These are phyloP conservation scores for Laupala kohalensis DNA, from an alignment of 1,140 invertebrate species.

Conservation along the genomic window DNA sequence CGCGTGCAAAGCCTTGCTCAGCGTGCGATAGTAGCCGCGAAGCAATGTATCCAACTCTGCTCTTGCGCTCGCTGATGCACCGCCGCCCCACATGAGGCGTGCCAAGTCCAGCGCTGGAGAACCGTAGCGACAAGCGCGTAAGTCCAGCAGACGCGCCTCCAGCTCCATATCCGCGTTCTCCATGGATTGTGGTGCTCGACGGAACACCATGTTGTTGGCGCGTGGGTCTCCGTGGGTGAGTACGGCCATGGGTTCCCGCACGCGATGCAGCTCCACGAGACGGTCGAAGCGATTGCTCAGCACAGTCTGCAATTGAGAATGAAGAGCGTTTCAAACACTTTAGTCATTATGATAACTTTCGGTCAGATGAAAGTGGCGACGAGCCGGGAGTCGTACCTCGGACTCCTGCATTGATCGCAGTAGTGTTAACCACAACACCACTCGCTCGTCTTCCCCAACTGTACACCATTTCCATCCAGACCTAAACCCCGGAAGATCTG, in stretches of 20 bases:
- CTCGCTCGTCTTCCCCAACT: no score
- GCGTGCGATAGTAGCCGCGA: not conserved
- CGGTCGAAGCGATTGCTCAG: not conserved
- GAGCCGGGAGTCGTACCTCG: no score
- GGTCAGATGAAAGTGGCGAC: no score
- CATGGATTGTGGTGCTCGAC: no score
- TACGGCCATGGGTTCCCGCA: constrained; percentile 19
- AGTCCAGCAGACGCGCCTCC: constrained; percentile 5
- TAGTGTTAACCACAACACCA: no score
- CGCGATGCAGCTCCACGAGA: constrained; percentile 24
- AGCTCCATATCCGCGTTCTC: no score
- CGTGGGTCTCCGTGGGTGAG: constrained; percentile 15
- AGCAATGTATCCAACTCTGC: not conserved
- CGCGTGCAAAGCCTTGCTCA: not conserved
- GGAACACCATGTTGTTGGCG: constrained; percentile 15
- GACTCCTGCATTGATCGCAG: no score
- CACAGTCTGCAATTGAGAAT: not conserved
- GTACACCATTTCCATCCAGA: no score
- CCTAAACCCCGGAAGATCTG: no score
- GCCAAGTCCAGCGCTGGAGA: constrained; percentile 13
- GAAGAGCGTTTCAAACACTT: no score
- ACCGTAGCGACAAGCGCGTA: constrained; percentile 12
- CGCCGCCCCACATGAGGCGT: constrained; percentile 14
- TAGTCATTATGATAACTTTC: no score
- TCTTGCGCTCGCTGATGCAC: not conserved